phyloP scores from a whole-genome alignment of 2,797 vertebrate genomes.

The Cyclopterus lumpus region DNA sequence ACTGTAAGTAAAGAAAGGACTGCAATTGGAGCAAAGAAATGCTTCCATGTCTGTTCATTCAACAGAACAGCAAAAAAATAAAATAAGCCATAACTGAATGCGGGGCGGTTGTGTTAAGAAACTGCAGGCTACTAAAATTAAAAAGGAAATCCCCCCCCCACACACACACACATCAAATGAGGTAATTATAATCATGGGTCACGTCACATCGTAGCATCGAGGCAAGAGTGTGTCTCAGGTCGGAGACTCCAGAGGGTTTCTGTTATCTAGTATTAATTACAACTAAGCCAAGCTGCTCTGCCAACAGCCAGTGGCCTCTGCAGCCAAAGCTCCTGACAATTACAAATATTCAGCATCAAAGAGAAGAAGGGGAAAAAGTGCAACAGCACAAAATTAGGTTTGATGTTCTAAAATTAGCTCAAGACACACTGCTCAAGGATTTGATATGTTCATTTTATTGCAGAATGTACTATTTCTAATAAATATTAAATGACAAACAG shows the following conservation, averaged over 20 bases:
- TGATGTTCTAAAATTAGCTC: constrained; percentile 55
- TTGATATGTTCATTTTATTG: constrained; percentile 3
- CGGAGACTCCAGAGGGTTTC: constrained; percentile 34
- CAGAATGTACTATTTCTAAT: constrained; percentile 21
- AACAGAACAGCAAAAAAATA: not conserved
- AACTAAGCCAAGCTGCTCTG: constrained; percentile 28
- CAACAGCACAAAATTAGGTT: constrained; percentile 25
- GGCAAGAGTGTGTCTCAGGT: constrained; percentile 15
- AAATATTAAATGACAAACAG: constrained; percentile 44
- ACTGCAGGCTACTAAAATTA: not conserved
- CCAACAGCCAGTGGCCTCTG: constrained; percentile 20
- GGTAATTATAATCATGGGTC: constrained; percentile 30
- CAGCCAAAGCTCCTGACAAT: constrained; percentile 31
- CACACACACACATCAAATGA: not conserved
- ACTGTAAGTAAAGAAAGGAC: not conserved
- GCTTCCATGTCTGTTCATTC: not conserved
- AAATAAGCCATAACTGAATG: not conserved
- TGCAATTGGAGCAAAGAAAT: not conserved
- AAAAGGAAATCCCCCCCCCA: not conserved
- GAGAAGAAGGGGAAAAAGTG: not conserved
- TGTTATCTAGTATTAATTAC: constrained; percentile 57
- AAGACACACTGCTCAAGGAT: not conserved
- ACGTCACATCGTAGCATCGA: constrained; percentile 15
- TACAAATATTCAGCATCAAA: constrained; percentile 59
- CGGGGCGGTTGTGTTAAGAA: not conserved